Conservation (phyloP, 2,113 vertebrate species). For the Rhombomys opimus region DNA sequence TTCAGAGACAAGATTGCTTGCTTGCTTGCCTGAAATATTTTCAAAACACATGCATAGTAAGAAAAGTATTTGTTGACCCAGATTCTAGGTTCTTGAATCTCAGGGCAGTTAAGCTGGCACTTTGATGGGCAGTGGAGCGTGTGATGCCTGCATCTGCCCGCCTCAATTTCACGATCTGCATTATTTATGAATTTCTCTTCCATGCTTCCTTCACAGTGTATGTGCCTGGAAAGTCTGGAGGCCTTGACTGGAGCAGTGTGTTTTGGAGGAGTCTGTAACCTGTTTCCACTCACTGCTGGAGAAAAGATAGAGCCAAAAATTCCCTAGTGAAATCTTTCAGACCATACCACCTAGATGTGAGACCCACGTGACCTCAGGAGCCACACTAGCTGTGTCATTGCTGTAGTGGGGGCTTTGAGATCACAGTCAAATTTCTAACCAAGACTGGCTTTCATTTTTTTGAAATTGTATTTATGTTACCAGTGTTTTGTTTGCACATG, state of each 20-base stretch:
- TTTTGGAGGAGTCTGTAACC: not conserved
- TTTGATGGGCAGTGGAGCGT: not conserved
- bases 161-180: not conserved
- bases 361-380: too few relatives aligned
- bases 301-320: not conserved
- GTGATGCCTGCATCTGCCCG: not conserved
- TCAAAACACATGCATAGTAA: not conserved
- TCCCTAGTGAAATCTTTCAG: not conserved
- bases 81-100: not conserved
- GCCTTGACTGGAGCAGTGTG: accelerated
- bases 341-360: not conserved
- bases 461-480: not conserved
- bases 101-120: not conserved
- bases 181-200: not conserved
- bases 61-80: conserved; percentile 3
- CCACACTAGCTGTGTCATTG: accelerated
- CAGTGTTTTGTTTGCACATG: not conserved
- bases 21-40: conserved; percentile 1
- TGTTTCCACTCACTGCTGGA: not conserved
- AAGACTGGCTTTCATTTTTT: not conserved
- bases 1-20: not conserved
- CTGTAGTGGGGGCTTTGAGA: not conserved
- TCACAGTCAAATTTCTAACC: not conserved
- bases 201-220: not conserved
- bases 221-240: not conserved